Evolutionary conservation across 1,140 invertebrate genomes (phyloP).

Genomic region (Neomicropteryx cornuta): DNA sequence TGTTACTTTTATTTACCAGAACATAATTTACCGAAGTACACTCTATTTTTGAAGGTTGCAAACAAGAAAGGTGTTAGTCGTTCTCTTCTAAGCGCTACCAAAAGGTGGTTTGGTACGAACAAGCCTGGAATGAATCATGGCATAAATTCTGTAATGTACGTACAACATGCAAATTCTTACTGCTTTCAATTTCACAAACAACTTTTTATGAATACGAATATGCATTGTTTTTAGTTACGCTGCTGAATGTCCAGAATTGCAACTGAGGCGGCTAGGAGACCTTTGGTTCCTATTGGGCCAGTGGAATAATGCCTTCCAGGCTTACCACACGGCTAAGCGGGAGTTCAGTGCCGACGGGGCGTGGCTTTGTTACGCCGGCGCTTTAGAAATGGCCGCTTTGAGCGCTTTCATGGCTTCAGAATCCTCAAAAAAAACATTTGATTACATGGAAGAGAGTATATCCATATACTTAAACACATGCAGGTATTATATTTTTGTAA

Average conservation of each 20-base stretch:
- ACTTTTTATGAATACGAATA: constrained; percentile 3
- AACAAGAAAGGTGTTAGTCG: constrained; percentile 87
- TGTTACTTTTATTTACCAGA: neutral
- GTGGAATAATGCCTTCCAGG: constrained; percentile 82
- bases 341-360: constrained; percentile 95
- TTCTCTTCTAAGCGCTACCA: constrained; percentile 86
- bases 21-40: no score
- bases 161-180: constrained; percentile 9
- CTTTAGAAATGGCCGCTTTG: constrained; percentile 89
- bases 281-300: constrained; percentile 94
- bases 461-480: constrained; percentile 80
- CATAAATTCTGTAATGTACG: constrained; percentile 72
- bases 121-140: constrained; percentile 63
- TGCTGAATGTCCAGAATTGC: constrained; percentile 83
- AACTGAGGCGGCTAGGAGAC: constrained; percentile 85
- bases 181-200: neutral
- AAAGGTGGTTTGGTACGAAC: constrained; percentile 87
- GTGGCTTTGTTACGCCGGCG: constrained; percentile 93
- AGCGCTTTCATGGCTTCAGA: constrained; percentile 85
- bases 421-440: constrained; percentile 60
- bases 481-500: constrained; percentile 47
- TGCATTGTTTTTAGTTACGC: no score
- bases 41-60: constrained; percentile 46
- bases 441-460: constrained; percentile 92
- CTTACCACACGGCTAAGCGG: constrained; percentile 90